These are phyloP conservation scores for Scomber scombrus DNA, from an alignment of 2,113 vertebrate species.

Conservation along the genomic window DNA sequence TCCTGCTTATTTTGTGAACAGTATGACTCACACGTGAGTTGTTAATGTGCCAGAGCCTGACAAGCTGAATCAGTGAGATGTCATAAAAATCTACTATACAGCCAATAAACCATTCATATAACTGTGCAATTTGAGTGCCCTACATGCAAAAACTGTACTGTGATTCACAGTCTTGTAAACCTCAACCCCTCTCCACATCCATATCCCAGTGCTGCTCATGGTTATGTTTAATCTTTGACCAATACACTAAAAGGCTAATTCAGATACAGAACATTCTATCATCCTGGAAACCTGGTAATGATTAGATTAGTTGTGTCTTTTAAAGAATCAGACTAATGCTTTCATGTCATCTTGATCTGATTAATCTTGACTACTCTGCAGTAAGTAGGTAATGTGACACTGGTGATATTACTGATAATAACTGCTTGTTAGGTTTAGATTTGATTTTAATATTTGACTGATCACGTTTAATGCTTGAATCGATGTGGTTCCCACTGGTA, in stretches of 20 bases:
- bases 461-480: constrained; percentile 20
- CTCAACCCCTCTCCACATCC: constrained; percentile 8
- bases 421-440: constrained; percentile 47
- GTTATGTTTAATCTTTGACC: constrained; percentile 13
- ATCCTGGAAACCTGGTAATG: constrained; percentile 19
- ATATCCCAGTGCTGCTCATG: neutral
- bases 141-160: constrained; percentile 1
- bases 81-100: neutral
- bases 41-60: neutral
- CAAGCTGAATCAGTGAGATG: constrained; percentile 8
- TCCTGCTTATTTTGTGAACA: neutral
- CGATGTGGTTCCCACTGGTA: constrained; percentile 4
- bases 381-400: constrained; percentile 45
- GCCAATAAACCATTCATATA: neutral
- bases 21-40: neutral
- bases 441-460: constrained; percentile 54
- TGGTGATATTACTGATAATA: constrained; percentile 43
- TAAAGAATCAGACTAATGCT: constrained; percentile 47
- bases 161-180: constrained; percentile 5
- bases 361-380: constrained; percentile 28
- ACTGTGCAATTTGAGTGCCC: neutral
- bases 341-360: constrained; percentile 42
- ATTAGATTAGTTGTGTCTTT: constrained; percentile 42
- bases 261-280: constrained; percentile 6
- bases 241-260: constrained; percentile 7